phyloP scores from a whole-genome alignment of 2,888 invertebrate genomes.

The Protophormia terraenovae region DNA sequence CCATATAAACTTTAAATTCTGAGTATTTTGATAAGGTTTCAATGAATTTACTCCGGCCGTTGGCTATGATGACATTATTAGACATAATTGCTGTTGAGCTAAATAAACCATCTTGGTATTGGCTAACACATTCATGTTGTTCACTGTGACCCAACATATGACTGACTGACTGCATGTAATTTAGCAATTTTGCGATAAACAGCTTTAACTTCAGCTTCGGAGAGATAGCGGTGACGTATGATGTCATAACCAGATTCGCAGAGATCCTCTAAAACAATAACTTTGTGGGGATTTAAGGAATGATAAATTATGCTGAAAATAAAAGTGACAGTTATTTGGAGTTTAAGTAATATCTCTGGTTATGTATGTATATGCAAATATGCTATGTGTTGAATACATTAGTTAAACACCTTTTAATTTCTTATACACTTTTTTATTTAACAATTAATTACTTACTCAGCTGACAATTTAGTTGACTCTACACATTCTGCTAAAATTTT shows the following conservation, averaged over 20 bases:
- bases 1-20: slow-evolving; percentile 64
- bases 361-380: background rate
- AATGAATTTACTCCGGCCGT: slow-evolving; percentile 69
- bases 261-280: slow-evolving; percentile 67
- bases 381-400: no score
- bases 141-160: slow-evolving; percentile 64
- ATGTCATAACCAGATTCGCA: slow-evolving; percentile 56
- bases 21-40: slow-evolving; percentile 54
- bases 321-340: background rate
- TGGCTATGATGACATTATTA: slow-evolving; percentile 50
- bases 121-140: slow-evolving; percentile 33
- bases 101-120: slow-evolving; percentile 54
- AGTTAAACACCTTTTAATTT: no score
- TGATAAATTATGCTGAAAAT: slow-evolving; percentile 27
- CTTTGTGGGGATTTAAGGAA: slow-evolving; percentile 62
- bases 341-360: background rate
- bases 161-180: slow-evolving; percentile 72
- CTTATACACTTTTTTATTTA: no score
- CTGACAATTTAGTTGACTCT: slow-evolving; percentile 67
- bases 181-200: slow-evolving; percentile 72
- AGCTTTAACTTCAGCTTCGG: slow-evolving; percentile 65
- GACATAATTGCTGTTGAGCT: background rate
- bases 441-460: slow-evolving; percentile 55
- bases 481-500: slow-evolving; percentile 65
- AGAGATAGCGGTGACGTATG: slow-evolving; percentile 65